Conservation (phyloP, 2,113 vertebrate species). For the Crotalus helleri region DNA sequence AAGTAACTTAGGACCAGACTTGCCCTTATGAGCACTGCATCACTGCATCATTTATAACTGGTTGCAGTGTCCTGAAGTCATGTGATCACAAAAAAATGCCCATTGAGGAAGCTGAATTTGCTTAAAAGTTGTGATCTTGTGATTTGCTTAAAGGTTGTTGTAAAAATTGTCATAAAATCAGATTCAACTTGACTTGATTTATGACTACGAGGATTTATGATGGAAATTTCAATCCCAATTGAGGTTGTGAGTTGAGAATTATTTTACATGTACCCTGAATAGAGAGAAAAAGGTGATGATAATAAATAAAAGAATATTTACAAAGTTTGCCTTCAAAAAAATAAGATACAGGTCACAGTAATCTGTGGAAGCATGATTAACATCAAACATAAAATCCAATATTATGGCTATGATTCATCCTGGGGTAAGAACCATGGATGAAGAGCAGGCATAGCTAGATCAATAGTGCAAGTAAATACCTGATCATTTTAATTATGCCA, state of each 20-base stretch:
- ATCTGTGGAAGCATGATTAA: not conserved
- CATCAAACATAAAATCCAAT: not conserved
- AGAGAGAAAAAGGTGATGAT: not conserved
- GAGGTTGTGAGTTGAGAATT: not conserved
- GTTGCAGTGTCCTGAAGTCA: not conserved
- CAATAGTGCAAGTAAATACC: not conserved
- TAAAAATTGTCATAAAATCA: not conserved
- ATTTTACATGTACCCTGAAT: not conserved
- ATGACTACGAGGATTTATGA: not conserved
- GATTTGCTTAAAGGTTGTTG: not conserved
- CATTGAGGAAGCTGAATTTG: not conserved
- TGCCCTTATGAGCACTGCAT: not conserved
- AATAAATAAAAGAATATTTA: not conserved
- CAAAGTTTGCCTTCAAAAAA: not conserved
- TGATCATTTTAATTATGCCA: not conserved
- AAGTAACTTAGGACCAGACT: not conserved
- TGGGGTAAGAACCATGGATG: not conserved
- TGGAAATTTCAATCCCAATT: not conserved
- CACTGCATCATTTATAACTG: not conserved
- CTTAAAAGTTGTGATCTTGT: not conserved
- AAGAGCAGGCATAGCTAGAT: not conserved
- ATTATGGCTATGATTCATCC: not conserved
- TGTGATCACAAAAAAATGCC: not conserved
- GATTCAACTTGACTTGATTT: not conserved
- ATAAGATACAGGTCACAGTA: not conserved